Evolutionary conservation across 1,140 invertebrate genomes (phyloP).

Genomic region (Alviniconcha marisindica): DNA sequence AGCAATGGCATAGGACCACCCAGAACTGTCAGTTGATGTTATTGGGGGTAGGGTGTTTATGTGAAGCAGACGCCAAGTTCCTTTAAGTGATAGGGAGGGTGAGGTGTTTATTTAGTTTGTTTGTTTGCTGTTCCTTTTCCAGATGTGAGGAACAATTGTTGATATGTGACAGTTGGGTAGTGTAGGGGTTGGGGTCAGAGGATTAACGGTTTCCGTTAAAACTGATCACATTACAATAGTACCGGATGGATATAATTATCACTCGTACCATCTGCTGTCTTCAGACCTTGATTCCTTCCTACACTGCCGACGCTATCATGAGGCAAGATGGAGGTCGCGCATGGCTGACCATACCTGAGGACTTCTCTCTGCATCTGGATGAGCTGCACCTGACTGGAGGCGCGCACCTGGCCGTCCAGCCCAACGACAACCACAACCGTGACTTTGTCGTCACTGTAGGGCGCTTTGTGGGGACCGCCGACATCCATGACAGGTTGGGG

Average conservation of each 20-base stretch:
- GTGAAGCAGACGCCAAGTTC: too few species aligned
- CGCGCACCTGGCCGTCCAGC: slow-evolving; percentile 63
- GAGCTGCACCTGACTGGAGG: slow-evolving; percentile 59
- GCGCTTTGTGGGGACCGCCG: slow-evolving; percentile 47
- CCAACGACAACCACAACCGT: slow-evolving; percentile 40
- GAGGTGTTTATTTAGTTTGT: too few species aligned
- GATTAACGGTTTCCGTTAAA: too few species aligned
- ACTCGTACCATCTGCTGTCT: too few species aligned
- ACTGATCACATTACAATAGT: too few species aligned
- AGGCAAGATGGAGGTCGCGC: slow-evolving; percentile 56
- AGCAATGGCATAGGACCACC: slow-evolving; percentile 27
- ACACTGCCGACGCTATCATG: slow-evolving; percentile 38
- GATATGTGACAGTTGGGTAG: too few species aligned
- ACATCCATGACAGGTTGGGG: slow-evolving; percentile 40
- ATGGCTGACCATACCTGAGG: slow-evolving; percentile 56
- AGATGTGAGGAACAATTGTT: too few species aligned
- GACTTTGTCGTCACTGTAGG: slow-evolving; percentile 45
- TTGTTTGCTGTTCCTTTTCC: too few species aligned
- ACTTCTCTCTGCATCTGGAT: slow-evolving; percentile 50
- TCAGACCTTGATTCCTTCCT: slow-evolving; percentile 24
- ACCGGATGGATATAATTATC: too few species aligned
- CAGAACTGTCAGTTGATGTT: not conserved
- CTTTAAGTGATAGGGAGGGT: too few species aligned
- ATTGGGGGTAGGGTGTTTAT: not conserved
- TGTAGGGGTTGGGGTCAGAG: too few species aligned